phyloP scores from a whole-genome alignment of 2,113 vertebrate species.

The Myrmecophaga tridactyla region DNA sequence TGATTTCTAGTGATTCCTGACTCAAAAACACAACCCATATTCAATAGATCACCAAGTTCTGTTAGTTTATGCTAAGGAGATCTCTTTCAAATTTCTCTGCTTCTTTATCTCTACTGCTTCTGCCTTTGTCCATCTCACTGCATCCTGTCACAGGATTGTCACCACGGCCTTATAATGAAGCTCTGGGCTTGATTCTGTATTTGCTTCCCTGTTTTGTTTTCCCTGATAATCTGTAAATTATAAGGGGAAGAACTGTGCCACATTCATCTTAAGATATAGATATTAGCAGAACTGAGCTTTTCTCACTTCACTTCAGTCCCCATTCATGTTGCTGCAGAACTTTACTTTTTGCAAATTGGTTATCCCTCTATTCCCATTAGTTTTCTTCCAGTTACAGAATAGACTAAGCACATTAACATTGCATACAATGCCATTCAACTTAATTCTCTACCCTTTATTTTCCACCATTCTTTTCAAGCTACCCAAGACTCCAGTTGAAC shows the following conservation, averaged over 20 bases:
- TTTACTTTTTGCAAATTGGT: neutral
- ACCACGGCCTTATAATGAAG: neutral
- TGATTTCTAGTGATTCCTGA: neutral
- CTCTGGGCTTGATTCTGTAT: neutral
- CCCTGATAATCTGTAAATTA: neutral
- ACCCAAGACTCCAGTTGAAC: neutral
- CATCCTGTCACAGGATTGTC: neutral
- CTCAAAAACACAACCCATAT: neutral
- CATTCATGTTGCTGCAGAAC: neutral
- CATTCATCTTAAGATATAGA: neutral
- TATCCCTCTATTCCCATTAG: neutral
- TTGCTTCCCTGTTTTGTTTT: neutral
- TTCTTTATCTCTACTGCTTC: neutral
- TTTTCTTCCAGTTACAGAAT: neutral
- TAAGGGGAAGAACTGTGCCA: neutral
- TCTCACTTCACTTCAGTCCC: neutral
- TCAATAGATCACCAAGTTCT: neutral
- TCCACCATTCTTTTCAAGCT: neutral
- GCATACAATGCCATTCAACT: neutral
- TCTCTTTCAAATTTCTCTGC: neutral
- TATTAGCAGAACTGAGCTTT: neutral
- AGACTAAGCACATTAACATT: neutral
- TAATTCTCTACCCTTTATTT: neutral
- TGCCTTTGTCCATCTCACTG: neutral
- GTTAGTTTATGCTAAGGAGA: neutral